phyloP scores from a whole-genome alignment of 2,113 vertebrate species.

The Silurus glanis region DNA sequence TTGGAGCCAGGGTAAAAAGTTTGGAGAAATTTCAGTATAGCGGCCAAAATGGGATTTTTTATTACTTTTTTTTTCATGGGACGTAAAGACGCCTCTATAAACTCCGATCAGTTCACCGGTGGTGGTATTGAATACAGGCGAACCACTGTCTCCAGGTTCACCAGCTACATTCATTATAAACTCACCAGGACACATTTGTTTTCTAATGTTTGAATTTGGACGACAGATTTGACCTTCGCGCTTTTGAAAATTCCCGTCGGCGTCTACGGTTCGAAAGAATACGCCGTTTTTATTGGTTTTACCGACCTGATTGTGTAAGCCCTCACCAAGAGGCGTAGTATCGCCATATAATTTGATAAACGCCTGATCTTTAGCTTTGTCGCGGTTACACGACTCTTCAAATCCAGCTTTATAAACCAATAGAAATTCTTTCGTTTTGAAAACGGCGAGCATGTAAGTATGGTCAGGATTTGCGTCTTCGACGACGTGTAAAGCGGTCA shows the following conservation, averaged over 20 bases:
- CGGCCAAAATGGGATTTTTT: not conserved
- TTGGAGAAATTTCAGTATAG: not conserved
- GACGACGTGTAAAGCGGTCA: not conserved
- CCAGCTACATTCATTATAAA: constrained; percentile 15
- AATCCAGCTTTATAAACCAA: constrained; percentile 17
- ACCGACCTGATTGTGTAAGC: not conserved
- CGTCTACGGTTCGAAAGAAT: not conserved
- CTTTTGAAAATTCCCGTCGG: not conserved
- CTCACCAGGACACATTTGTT: not conserved
- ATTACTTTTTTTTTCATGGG: too few relatives aligned
- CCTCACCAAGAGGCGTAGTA: not conserved
- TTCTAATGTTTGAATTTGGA: not conserved
- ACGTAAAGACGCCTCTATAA: not conserved
- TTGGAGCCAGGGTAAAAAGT: not conserved
- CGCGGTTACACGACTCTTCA: not conserved
- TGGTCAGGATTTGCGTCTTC: accelerated
- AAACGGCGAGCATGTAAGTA: not conserved
- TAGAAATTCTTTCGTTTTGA: not conserved
- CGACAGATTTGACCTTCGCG: not conserved
- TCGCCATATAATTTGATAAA: constrained; percentile 17
- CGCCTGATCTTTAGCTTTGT: not conserved
- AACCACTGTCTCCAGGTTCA: constrained; percentile 35
- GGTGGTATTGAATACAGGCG: constrained; percentile 8
- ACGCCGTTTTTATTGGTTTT: not conserved
- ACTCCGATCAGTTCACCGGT: not conserved